Evolutionary conservation across 1,140 invertebrate genomes (phyloP).

Genomic region (Pogonognathellus flavescens): DNA sequence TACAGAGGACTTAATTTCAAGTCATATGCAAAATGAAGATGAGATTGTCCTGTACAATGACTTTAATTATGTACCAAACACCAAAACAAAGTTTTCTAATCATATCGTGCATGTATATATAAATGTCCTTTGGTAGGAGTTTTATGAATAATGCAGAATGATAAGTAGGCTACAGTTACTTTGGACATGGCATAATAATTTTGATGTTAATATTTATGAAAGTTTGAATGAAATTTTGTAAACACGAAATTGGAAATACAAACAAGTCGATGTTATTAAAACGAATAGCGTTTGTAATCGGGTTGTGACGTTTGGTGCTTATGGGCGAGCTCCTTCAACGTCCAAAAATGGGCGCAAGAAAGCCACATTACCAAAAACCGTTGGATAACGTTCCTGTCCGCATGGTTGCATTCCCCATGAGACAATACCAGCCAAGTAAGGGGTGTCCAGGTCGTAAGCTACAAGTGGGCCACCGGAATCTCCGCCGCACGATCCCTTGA

Average conservation of each 20-base stretch:
- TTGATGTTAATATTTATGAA: not conserved
- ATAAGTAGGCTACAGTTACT: not conserved
- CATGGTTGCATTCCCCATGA: slow-evolving; percentile 53
- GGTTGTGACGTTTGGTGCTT: not conserved
- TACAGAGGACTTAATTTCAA: too few species aligned
- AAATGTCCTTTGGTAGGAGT: too few species aligned
- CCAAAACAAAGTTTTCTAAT: too few species aligned
- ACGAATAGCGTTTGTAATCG: not conserved
- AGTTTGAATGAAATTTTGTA: not conserved
- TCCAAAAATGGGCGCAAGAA: slow-evolving; percentile 36
- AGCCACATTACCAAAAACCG: slow-evolving; percentile 45
- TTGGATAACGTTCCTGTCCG: slow-evolving; percentile 50
- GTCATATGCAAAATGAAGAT: too few species aligned
- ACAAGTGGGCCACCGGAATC: slow-evolving; percentile 44
- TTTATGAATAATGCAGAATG: too few species aligned
- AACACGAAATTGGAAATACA: not conserved
- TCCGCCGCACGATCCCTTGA: slow-evolving; percentile 47
- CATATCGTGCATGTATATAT: too few species aligned
- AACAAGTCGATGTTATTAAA: not conserved
- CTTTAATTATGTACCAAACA: too few species aligned
- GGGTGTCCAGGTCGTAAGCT: not conserved
- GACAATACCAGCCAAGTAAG: slow-evolving; percentile 38
- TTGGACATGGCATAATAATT: not conserved
- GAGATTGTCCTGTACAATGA: too few species aligned
- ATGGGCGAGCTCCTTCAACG: slow-evolving; percentile 55